Evolutionary conservation across 2,888 invertebrate genomes (phyloP).

Genomic region (Parelbella ahira): DNA sequence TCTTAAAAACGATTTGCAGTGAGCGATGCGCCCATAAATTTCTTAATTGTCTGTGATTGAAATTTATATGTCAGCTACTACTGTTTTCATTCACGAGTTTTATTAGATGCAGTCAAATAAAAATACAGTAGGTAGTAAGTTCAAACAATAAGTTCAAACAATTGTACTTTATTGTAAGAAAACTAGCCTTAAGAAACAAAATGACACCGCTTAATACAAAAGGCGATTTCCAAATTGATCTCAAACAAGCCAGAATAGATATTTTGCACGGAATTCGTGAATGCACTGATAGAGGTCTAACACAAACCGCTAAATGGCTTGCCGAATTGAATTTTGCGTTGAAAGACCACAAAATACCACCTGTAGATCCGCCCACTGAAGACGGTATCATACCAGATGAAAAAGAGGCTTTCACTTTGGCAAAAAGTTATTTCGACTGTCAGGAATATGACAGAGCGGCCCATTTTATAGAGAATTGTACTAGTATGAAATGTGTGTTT

Average conservation of each 20-base stretch:
- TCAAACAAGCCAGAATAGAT: conserved; percentile 67
- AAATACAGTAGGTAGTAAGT: too few species aligned
- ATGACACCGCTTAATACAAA: conserved; percentile 45
- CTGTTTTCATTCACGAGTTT: too few species aligned
- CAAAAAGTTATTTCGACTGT: conserved; percentile 93
- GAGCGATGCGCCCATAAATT: too few species aligned
- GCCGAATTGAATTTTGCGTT: conserved; percentile 91
- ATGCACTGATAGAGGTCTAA: conserved; percentile 89
- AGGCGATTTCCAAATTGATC: conserved; percentile 64
- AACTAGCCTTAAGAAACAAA: background rate
- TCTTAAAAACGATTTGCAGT: too few species aligned
- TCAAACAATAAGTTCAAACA: too few species aligned
- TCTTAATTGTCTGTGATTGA: too few species aligned
- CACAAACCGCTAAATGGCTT: conserved; percentile 93
- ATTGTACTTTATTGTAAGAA: background rate
- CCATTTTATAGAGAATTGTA: conserved; percentile 87
- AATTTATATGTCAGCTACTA: too few species aligned
- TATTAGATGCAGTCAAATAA: too few species aligned
- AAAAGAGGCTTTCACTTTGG: conserved; percentile 86
- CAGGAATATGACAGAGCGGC: conserved; percentile 95
- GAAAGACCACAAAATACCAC: conserved; percentile 81
- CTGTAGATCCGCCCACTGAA: conserved; percentile 69
- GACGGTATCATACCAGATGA: conserved; percentile 80
- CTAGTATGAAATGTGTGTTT: conserved; percentile 87
- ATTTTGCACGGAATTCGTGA: conserved; percentile 75